A percentile compares a stretch with the other conserved stretches of the same genome.
phyloP scores from a whole-genome alignment of 2,888 invertebrate genomes.

The Drosophila kuntzei region DNA sequence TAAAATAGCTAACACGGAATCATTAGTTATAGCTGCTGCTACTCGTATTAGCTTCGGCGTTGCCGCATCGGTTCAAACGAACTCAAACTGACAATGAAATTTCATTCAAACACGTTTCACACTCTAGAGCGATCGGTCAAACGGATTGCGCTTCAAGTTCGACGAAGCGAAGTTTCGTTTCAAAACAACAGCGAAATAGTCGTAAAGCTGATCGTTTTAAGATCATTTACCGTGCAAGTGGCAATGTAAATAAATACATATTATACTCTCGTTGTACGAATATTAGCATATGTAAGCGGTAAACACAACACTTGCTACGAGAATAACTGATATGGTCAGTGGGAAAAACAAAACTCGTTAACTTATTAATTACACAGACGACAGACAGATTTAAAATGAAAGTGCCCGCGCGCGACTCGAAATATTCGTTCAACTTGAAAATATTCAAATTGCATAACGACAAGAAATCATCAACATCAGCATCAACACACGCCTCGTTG shows the following conservation, averaged over 20 bases:
- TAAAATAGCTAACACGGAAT: not conserved
- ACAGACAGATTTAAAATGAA: conserved; percentile 72
- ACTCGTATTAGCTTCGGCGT: conserved; percentile 32
- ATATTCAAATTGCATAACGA: conserved; percentile 83
- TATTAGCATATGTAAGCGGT: conserved; percentile 6
- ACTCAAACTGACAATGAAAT: conserved; percentile 71
- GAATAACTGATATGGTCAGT: conserved; percentile 36
- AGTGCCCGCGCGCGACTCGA: conserved; percentile 75
- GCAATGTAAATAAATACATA: conserved; percentile 45
- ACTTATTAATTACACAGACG: conserved; percentile 20
- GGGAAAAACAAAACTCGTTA: conserved; percentile 33
- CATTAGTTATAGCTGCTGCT: conserved; percentile 5
- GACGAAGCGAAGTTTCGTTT: conserved; percentile 28
- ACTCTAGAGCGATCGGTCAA: conserved; percentile 66
- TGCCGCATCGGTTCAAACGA: conserved; percentile 60
- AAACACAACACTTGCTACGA: conserved; percentile 20
- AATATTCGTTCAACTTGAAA: conserved; percentile 83
- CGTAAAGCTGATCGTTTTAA: conserved; percentile 31
- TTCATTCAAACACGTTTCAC: conserved; percentile 82
- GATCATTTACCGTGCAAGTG: conserved; percentile 34
- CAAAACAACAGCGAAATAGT: conserved; percentile 42
- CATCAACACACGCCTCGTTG: conserved; percentile 43
- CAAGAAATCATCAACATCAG: conserved; percentile 62
- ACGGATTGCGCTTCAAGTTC: conserved; percentile 59
- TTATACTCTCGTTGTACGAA: not conserved